phyloP scores from a whole-genome alignment of 2,113 vertebrate genomes.

The Picathartes gymnocephalus region DNA sequence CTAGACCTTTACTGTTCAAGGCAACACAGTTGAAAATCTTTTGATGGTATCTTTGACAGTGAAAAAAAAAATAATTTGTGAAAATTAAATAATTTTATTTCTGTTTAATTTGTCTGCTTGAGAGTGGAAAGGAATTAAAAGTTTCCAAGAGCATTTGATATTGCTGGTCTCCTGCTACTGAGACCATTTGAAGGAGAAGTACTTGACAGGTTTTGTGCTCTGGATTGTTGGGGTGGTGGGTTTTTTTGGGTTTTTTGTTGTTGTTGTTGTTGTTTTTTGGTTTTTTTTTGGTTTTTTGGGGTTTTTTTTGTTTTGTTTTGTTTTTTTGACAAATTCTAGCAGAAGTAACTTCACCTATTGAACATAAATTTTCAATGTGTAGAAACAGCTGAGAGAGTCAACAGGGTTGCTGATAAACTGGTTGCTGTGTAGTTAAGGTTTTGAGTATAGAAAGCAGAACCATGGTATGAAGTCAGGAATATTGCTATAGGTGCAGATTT shows the following conservation, averaged over 20 bases:
- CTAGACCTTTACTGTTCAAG: background rate
- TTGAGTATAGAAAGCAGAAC: background rate
- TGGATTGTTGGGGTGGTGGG: too few species aligned
- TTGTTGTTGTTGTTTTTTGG: too few species aligned
- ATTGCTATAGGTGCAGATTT: background rate
- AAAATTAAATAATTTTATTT: constrained; percentile 30
- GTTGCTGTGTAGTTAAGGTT: background rate
- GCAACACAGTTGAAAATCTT: background rate
- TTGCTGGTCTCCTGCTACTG: background rate
- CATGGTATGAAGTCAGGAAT: background rate
- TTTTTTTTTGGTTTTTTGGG: too few species aligned
- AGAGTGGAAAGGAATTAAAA: background rate
- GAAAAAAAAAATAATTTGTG: background rate
- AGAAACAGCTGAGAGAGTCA: background rate
- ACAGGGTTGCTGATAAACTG: background rate
- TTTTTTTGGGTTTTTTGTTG: too few species aligned
- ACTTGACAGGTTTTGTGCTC: background rate
- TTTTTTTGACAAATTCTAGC: background rate
- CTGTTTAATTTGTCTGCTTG: background rate
- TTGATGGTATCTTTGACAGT: background rate
- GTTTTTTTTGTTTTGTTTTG: too few species aligned
- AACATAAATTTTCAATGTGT: background rate
- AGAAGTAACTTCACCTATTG: background rate
- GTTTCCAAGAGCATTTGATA: background rate
- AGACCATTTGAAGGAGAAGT: background rate